Percentiles rank a stretch among this genome's conserved stretches.
Conservation (phyloP, 2,888 invertebrate genomes). For the Drymonia ruficornis region DNA sequence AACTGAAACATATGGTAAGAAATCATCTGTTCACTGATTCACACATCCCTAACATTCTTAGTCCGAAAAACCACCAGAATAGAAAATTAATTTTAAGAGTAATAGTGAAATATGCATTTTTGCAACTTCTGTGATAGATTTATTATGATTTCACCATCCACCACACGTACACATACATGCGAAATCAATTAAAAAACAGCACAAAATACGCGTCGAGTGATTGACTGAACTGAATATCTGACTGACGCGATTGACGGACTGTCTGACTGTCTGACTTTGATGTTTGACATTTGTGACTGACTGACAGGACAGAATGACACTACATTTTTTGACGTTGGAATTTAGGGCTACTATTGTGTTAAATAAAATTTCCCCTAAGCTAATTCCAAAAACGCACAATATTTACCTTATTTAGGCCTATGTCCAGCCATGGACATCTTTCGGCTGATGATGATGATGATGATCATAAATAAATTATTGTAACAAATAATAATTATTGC, state of each 20-base stretch:
- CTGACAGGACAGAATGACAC: too few relatives aligned
- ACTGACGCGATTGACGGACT: too few relatives aligned
- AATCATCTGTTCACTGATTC: conserved; percentile 74
- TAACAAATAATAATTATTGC: too few relatives aligned
- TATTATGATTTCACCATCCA: conserved; percentile 49
- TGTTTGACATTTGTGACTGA: neutral
- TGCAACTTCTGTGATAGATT: conserved; percentile 39
- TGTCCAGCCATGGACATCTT: too few relatives aligned
- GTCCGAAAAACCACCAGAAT: conserved; percentile 49
- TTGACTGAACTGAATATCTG: conserved; percentile 45
- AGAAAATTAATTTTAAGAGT: conserved; percentile 39
- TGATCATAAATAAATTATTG: too few relatives aligned
- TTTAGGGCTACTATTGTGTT: too few relatives aligned
- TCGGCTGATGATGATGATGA: too few relatives aligned
- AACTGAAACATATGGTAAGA: conserved; percentile 76
- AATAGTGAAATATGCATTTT: conserved; percentile 41
- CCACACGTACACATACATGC: conserved; percentile 55
- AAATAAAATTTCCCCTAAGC: too few relatives aligned
- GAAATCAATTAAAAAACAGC: conserved; percentile 57
- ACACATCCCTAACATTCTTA: conserved; percentile 66
- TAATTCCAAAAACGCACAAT: too few relatives aligned
- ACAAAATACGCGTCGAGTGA: conserved; percentile 50
- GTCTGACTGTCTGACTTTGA: neutral
- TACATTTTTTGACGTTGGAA: too few relatives aligned
- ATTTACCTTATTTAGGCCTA: too few relatives aligned